These are phyloP conservation scores for Ovibos moschatus DNA, from an alignment of 2,113 vertebrate species.

Conservation along the genomic window DNA sequence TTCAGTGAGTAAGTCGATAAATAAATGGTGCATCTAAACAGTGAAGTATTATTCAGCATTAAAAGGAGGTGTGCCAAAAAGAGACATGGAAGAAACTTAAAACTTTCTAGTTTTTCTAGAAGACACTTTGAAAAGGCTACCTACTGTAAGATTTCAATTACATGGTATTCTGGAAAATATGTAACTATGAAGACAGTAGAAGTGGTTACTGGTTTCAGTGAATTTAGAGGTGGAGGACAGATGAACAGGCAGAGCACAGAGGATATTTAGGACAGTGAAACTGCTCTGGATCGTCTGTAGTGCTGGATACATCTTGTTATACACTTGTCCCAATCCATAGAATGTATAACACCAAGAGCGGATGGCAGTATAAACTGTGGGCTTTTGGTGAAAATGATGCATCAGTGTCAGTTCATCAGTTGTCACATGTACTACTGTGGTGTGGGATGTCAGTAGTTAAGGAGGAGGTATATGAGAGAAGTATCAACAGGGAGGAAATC, in stretches of 20 bases:
- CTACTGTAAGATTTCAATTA: neutral
- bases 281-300: neutral
- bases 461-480: neutral
- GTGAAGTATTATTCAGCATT: neutral
- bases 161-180: neutral
- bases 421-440: neutral
- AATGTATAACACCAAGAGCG: neutral
- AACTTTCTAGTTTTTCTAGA: neutral
- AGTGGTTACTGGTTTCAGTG: neutral
- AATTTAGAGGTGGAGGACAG: no score
- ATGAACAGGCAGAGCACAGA: neutral
- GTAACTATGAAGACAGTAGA: neutral
- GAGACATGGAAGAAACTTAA: neutral
- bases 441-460: neutral
- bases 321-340: neutral
- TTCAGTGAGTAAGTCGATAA: neutral
- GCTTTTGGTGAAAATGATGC: neutral
- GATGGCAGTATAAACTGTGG: neutral
- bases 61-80: neutral
- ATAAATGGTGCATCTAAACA: neutral
- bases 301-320: neutral
- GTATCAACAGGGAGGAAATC: neutral
- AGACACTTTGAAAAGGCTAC: neutral
- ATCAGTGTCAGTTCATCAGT: neutral
- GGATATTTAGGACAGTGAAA: neutral